phyloP scores from a whole-genome alignment of 2,888 invertebrate species.

The Litoditis marina region DNA sequence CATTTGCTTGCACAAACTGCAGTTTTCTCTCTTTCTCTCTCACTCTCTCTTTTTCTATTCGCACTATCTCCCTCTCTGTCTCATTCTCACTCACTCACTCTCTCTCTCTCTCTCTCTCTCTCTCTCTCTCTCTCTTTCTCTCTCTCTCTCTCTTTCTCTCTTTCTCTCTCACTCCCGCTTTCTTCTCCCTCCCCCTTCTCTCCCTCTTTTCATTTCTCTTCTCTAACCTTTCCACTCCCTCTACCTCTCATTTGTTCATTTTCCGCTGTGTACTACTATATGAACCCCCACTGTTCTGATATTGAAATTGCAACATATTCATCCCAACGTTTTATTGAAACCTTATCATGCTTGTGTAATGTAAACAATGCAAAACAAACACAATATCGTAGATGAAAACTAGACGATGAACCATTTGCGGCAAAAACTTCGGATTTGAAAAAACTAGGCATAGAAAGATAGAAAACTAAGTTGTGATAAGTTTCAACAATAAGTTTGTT shows the following conservation, averaged over 20 bases:
- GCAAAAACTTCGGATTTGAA: too few species aligned
- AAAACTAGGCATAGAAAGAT: too few species aligned
- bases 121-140: background rate
- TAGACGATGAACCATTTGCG: too few species aligned
- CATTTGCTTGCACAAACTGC: background rate
- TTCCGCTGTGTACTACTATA: too few species aligned
- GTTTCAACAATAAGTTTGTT: too few species aligned
- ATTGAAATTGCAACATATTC: too few species aligned
- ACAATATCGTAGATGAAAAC: too few species aligned
- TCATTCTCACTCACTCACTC: background rate
- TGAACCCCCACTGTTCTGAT: too few species aligned
- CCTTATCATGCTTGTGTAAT: too few species aligned
- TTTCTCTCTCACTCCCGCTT: background rate
- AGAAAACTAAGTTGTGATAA: too few species aligned
- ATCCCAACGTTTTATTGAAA: too few species aligned
- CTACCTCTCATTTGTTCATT: background rate
- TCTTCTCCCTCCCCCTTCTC: background rate
- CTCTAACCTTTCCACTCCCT: background rate
- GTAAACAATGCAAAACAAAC: too few species aligned
- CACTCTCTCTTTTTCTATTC: background rate
- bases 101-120: constrained; percentile 4
- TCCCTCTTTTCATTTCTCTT: background rate
- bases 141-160: background rate
- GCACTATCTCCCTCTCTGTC: background rate
- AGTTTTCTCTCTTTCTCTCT: background rate